Conservation (phyloP, 1,140 invertebrate genomes). For the Babylonia areolata region DNA sequence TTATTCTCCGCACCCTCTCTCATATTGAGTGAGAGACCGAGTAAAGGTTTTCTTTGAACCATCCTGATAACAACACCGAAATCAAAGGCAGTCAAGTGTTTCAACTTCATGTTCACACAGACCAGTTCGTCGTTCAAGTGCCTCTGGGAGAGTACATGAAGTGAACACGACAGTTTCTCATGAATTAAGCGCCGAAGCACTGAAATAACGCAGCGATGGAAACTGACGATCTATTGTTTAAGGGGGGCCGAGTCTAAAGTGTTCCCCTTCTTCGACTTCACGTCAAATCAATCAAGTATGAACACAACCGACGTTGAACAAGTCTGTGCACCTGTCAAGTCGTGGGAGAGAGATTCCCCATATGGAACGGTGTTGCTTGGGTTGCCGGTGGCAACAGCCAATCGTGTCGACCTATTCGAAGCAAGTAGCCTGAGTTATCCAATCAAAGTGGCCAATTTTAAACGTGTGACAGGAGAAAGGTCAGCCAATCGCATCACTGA, state of each 20-base stretch:
- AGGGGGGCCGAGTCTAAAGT: neutral
- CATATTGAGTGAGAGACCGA: too few species aligned
- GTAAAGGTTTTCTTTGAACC: too few species aligned
- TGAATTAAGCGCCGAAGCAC: neutral
- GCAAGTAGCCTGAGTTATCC: slow-evolving; percentile 27
- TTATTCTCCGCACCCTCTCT: too few species aligned
- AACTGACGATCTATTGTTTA: neutral
- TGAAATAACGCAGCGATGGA: too few species aligned
- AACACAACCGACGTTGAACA: slow-evolving; percentile 22
- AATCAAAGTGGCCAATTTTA: slow-evolving; percentile 26
- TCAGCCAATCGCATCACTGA: slow-evolving; percentile 39
- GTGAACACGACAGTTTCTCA: neutral
- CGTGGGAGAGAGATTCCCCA: slow-evolving; percentile 56
- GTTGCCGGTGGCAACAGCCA: slow-evolving; percentile 56
- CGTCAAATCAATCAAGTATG: slow-evolving; percentile 31
- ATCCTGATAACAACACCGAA: too few species aligned
- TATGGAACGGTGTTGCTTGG: slow-evolving; percentile 53
- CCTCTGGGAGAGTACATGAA: neutral
- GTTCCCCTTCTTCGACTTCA: neutral
- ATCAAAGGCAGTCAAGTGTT: too few species aligned
- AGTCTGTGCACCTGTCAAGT: slow-evolving; percentile 40
- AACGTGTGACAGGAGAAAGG: slow-evolving; percentile 30
- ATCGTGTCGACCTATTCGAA: slow-evolving; percentile 53
- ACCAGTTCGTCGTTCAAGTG: too few species aligned
- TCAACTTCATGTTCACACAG: too few species aligned